Percentiles rank a stretch among this genome's conserved stretches.
phyloP scores from a whole-genome alignment of 2,797 vertebrate genomes.

The Alfaro cultratus region DNA sequence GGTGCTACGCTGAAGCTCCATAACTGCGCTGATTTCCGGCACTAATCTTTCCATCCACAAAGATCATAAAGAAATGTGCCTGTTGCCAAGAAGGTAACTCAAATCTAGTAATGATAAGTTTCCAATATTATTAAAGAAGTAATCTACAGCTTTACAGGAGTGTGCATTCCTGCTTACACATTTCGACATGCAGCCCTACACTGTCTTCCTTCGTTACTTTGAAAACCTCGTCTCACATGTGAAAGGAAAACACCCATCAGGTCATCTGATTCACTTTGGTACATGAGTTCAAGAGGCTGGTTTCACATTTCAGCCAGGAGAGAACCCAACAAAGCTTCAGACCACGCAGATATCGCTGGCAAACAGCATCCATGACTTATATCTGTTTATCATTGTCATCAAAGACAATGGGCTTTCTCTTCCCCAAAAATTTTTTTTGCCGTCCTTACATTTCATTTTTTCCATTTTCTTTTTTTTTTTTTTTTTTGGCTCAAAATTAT shows the following conservation, averaged over 20 bases:
- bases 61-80: neutral
- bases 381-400: neutral
- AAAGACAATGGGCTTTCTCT: neutral
- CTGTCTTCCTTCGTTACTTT: neutral
- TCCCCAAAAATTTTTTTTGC: neutral
- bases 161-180: neutral
- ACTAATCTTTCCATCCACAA: neutral
- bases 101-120: neutral
- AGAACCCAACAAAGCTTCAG: neutral
- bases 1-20: neutral
- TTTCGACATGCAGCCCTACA: neutral
- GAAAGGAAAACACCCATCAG: neutral
- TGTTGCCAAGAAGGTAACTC: neutral
- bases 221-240: neutral
- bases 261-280: constrained; percentile 5
- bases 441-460: neutral
- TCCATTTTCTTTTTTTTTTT: neutral
- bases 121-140: neutral
- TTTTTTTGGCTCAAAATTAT: neutral
- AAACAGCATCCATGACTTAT: neutral
- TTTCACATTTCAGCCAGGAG: neutral
- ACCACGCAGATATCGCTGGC: neutral
- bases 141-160: neutral
- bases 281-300: neutral
- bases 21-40: neutral